Percentiles rank a stretch among this genome's conserved stretches.
Evolutionary conservation across 2,113 vertebrate genomes (phyloP).

Genomic region (Xenopus laevis): DNA sequence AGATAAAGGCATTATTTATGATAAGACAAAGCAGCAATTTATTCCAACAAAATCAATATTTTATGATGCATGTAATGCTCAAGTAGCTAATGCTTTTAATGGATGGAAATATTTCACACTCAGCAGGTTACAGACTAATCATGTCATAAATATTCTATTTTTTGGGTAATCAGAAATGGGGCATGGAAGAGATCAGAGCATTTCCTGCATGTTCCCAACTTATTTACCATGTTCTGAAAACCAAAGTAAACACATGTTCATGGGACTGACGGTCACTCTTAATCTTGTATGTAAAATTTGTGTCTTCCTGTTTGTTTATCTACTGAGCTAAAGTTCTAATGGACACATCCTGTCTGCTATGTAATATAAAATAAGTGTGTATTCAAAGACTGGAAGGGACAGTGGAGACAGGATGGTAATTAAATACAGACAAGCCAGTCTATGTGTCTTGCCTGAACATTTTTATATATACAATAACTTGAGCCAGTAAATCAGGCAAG

Average conservation of each 20-base stretch:
- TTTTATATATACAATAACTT: constrained; percentile 4
- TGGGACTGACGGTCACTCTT: not conserved
- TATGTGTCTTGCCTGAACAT: constrained; percentile 5
- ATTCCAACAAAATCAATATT: constrained; percentile 58
- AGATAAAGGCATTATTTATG: constrained; percentile 41
- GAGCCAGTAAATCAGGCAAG: constrained; percentile 1
- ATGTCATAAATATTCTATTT: constrained; percentile 58
- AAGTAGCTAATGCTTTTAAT: constrained; percentile 58
- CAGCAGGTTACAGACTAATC: constrained; percentile 52
- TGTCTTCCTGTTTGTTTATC: not conserved
- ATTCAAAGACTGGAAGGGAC: not conserved
- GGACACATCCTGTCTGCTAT: constrained; percentile 5
- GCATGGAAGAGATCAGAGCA: constrained; percentile 37
- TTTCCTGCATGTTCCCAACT: not conserved
- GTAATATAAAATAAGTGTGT: not conserved
- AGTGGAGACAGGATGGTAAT: constrained; percentile 26
- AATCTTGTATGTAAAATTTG: not conserved
- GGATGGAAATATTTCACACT: constrained; percentile 59
- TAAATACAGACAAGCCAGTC: constrained; percentile 7
- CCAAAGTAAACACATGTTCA: not conserved
- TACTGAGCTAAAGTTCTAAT: not conserved
- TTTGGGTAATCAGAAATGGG: constrained; percentile 42
- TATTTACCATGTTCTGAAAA: not conserved
- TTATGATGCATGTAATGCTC: constrained; percentile 59
- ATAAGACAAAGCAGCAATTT: constrained; percentile 47